Evolutionary conservation across 2,888 invertebrate genomes (phyloP).

Genomic region (Enoplolaimus lenunculus): DNA sequence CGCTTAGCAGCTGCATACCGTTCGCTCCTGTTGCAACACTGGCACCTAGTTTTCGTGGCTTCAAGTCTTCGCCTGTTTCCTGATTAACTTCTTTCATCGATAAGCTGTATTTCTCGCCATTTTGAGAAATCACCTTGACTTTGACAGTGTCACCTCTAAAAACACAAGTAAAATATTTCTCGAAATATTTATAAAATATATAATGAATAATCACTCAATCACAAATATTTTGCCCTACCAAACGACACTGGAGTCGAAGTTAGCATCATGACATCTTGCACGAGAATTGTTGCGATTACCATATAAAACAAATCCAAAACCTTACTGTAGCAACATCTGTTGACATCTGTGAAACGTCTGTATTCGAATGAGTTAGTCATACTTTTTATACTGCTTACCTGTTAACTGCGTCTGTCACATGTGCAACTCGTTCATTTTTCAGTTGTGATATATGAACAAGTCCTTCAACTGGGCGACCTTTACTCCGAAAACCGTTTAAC

Average conservation of each 20-base stretch:
- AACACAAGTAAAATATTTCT: too few relatives aligned
- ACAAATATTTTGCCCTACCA: too few relatives aligned
- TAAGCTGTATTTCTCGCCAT: conserved; percentile 84
- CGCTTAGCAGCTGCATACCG: neutral
- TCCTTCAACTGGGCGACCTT: conserved; percentile 66
- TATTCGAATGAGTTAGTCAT: too few relatives aligned
- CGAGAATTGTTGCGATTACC: too few relatives aligned
- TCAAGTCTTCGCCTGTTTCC: conserved; percentile 77
- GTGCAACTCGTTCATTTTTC: conserved; percentile 56
- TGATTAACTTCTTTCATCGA: conserved; percentile 98
- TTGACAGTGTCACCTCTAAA: conserved; percentile 50
- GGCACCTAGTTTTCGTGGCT: conserved; percentile 50
- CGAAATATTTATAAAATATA: too few relatives aligned
- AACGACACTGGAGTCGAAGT: too few relatives aligned
- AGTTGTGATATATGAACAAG: conserved; percentile 79
- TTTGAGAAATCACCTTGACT: conserved; percentile 72
- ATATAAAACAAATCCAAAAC: too few relatives aligned
- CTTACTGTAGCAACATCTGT: too few relatives aligned
- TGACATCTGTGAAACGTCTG: too few relatives aligned
- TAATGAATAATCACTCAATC: too few relatives aligned
- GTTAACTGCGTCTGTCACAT: conserved; percentile 79
- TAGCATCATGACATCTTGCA: too few relatives aligned
- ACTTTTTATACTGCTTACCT: too few relatives aligned
- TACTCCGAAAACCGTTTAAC: conserved; percentile 62
- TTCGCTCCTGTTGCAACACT: conserved; percentile 14